A percentile compares a stretch with the other conserved stretches of the same genome.
Conservation (phyloP, 2,888 invertebrate species). For the Eledona agricola region DNA sequence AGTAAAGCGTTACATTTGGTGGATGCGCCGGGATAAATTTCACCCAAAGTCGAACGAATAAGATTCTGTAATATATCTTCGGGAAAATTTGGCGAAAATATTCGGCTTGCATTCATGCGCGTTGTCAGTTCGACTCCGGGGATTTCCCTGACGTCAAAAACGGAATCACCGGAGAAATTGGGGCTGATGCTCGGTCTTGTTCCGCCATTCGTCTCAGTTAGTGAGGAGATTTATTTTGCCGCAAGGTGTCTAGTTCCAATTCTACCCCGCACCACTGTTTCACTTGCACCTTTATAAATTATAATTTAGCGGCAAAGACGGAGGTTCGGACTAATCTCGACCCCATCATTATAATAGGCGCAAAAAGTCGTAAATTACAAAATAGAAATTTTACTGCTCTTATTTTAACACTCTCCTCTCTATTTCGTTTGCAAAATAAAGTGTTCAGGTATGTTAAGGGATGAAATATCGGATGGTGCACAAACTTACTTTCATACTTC, state of each 20-base stretch:
- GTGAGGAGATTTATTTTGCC: slow-evolving; percentile 48
- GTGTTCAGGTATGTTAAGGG: slow-evolving; percentile 4
- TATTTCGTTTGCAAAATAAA: too few species aligned
- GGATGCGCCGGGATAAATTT: too few species aligned
- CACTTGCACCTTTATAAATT: slow-evolving; percentile 32
- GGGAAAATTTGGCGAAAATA: slow-evolving; percentile 4
- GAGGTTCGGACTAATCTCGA: slow-evolving; percentile 13
- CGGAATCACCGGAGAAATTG: slow-evolving; percentile 48
- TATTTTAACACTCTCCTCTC: slow-evolving; percentile 1
- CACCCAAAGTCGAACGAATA: slow-evolving; percentile 4
- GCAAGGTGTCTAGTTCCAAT: slow-evolving; percentile 38
- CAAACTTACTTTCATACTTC: slow-evolving; percentile 13
- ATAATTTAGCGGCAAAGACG: slow-evolving; percentile 21
- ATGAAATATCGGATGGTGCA: slow-evolving; percentile 14
- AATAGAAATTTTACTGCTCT: background rate
- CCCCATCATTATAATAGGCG: slow-evolving; percentile 5
- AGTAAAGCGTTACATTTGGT: too few species aligned
- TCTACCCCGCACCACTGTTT: slow-evolving; percentile 5
- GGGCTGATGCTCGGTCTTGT: slow-evolving; percentile 49
- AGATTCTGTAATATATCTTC: background rate
- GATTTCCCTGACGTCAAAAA: slow-evolving; percentile 33
- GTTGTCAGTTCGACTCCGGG: slow-evolving; percentile 27
- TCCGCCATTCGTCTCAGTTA: slow-evolving; percentile 51
- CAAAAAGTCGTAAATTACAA: slow-evolving; percentile 2
- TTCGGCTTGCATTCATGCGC: slow-evolving; percentile 28